Percentiles rank a stretch among this genome's conserved stretches.
These are phyloP conservation scores for Pyxicephalus adspersus DNA, from an alignment of 2,113 vertebrate genomes.

Conservation along the genomic window DNA sequence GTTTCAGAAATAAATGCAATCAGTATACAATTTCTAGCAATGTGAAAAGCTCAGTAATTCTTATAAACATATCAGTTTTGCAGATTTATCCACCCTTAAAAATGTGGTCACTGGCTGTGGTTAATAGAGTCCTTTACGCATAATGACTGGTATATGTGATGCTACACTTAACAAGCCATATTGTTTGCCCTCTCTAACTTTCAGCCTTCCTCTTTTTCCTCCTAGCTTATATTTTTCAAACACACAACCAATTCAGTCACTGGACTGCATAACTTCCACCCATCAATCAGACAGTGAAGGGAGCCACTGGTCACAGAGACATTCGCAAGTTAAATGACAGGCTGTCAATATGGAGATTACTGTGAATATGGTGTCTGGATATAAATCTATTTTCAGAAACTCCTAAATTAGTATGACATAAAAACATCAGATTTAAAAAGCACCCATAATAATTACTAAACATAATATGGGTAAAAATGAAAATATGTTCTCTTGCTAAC, in stretches of 20 bases:
- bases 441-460: neutral
- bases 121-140: too few species aligned
- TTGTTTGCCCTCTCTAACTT: neutral
- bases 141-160: too few species aligned
- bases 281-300: constrained; percentile 12
- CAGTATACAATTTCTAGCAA: too few species aligned
- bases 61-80: too few species aligned
- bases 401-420: constrained; percentile 15
- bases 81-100: too few species aligned
- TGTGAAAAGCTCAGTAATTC: too few species aligned
- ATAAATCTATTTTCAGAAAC: constrained; percentile 22
- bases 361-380: constrained; percentile 7
- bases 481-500: neutral
- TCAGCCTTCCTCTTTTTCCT: neutral
- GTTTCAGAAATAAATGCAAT: too few species aligned
- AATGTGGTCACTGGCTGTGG: too few species aligned
- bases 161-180: too few species aligned
- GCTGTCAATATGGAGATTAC: constrained; percentile 32
- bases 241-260: neutral
- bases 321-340: constrained; percentile 11
- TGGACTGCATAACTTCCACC: neutral
- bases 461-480: neutral
- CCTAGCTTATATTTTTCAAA: neutral
- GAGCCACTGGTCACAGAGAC: neutral
- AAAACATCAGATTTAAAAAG: constrained; percentile 12